A percentile compares a stretch with the other conserved stretches of the same genome.
phyloP scores from a whole-genome alignment of 2,888 invertebrate species.

The Druceiella hillmani region DNA sequence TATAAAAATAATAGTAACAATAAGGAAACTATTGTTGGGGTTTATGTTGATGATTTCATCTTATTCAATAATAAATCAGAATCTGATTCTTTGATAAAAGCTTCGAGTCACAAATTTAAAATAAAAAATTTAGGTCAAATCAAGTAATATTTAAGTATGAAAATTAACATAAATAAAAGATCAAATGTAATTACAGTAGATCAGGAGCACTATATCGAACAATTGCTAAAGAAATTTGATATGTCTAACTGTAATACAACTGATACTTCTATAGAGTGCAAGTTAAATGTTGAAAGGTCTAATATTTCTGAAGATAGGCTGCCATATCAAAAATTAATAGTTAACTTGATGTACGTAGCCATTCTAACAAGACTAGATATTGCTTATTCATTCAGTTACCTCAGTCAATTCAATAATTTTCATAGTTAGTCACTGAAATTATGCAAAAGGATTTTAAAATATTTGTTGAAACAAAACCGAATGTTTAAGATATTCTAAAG shows the following conservation, averaged over 20 bases:
- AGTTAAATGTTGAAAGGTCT: slow-evolving; percentile 10
- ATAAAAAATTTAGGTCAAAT: no score
- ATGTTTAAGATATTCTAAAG: no score
- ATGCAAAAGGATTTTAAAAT: no score
- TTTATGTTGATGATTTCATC: slow-evolving; percentile 15
- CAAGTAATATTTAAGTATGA: slow-evolving; percentile 10
- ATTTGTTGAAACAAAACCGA: no score
- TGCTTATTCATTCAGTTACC: no score
- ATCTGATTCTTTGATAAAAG: slow-evolving; percentile 6
- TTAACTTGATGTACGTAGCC: no score
- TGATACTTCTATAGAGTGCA: slow-evolving; percentile 10
- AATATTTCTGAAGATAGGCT: slow-evolving; percentile 6
- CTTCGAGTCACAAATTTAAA: slow-evolving; percentile 10
- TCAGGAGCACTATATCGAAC: slow-evolving; percentile 10
- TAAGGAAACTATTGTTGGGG: slow-evolving; percentile 9
- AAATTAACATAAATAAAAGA: slow-evolving; percentile 6
- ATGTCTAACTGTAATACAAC: slow-evolving; percentile 9
- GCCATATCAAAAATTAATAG: slow-evolving; percentile 8
- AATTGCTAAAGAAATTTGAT: no score
- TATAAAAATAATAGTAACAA: slow-evolving; percentile 7
- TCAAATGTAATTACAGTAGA: slow-evolving; percentile 8
- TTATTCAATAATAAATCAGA: slow-evolving; percentile 10
- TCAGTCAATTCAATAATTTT: no score
- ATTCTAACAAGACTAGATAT: no score
- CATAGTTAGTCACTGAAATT: no score